Conservation (phyloP, 2,888 invertebrate genomes). For the Drosophila trichaetosa region DNA sequence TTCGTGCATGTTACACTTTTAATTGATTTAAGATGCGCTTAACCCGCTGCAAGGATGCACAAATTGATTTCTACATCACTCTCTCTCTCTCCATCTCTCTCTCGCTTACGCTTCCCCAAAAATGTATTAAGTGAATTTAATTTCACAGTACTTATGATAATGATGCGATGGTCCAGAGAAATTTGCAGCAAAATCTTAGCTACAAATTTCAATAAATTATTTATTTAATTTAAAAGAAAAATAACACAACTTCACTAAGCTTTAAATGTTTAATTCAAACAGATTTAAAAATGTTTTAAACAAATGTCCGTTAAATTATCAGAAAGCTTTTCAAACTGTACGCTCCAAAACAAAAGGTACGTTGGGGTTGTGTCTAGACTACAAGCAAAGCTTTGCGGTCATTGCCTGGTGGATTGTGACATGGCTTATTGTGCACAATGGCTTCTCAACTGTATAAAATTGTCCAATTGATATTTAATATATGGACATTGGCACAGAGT, state of each 20-base stretch:
- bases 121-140: neutral
- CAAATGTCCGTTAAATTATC: conserved; percentile 25
- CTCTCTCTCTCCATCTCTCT: neutral
- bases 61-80: neutral
- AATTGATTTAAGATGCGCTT: neutral
- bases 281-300: neutral
- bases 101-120: too few relatives aligned
- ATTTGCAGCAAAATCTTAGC: neutral
- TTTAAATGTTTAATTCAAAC: neutral
- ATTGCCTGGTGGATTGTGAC: neutral
- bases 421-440: conserved; percentile 13
- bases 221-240: neutral
- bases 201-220: neutral
- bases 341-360: conserved; percentile 7
- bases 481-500: conserved; percentile 70
- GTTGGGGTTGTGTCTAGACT: conserved; percentile 28
- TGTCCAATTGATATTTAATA: too few relatives aligned
- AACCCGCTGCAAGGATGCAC: neutral
- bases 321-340: neutral
- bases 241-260: neutral
- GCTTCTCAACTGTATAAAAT: conserved; percentile 13
- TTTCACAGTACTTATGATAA: neutral
- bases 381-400: neutral
- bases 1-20: neutral
- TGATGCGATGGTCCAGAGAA: neutral